These are phyloP conservation scores for Lepidurus packardi DNA, from an alignment of 1,140 invertebrate species.

Conservation along the genomic window DNA sequence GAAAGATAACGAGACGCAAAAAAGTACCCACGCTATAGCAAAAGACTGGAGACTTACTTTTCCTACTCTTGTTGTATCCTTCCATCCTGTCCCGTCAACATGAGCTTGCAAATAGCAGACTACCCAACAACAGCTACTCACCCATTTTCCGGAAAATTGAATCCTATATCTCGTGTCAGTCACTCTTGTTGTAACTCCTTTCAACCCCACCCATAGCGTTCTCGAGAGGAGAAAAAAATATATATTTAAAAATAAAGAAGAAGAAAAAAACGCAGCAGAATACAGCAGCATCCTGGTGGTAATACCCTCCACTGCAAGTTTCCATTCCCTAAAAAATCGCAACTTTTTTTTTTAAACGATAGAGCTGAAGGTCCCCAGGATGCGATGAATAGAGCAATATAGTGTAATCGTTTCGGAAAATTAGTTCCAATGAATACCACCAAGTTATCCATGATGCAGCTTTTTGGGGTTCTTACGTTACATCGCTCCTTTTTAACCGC, in stretches of 20 bases:
- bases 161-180: slow-evolving; percentile 22
- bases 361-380: background rate
- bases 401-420: slow-evolving; percentile 22
- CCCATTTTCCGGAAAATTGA: slow-evolving; percentile 21
- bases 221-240: background rate
- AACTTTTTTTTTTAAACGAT: background rate
- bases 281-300: background rate
- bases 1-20: slow-evolving; percentile 15
- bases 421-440: slow-evolving; percentile 1
- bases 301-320: background rate
- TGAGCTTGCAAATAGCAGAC: slow-evolving; percentile 12
- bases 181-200: background rate
- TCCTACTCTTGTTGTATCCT: background rate
- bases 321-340: background rate
- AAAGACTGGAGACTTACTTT: background rate
- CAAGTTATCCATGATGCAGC: slow-evolving; percentile 12
- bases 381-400: slow-evolving; percentile 6
- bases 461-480: background rate
- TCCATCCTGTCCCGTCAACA: slow-evolving; percentile 9
- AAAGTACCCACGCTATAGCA: slow-evolving; percentile 13
- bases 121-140: slow-evolving; percentile 7
- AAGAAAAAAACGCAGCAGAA: background rate
- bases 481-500: slow-evolving; percentile 6
- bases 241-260: background rate
- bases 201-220: background rate